Conservation (phyloP, 2,113 vertebrate species). For the Channa argus region DNA sequence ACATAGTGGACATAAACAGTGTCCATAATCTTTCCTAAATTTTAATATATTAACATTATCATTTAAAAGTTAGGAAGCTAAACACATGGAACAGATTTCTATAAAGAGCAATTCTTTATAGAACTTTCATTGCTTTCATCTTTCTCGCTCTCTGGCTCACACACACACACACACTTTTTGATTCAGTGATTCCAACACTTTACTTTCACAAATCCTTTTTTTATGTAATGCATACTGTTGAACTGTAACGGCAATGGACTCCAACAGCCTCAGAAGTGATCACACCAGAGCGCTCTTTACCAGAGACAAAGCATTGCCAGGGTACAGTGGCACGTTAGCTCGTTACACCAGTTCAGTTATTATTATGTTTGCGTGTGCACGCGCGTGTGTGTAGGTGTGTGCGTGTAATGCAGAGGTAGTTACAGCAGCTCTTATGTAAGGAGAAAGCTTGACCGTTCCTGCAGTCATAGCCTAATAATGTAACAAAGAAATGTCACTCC, state of each 20-base stretch:
- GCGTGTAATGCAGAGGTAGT: conserved; percentile 15
- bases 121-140: no score
- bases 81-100: no score
- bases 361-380: not conserved
- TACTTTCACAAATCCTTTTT: not conserved
- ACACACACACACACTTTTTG: no score
- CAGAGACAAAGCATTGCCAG: not conserved
- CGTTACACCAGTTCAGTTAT: no score
- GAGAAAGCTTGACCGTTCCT: not conserved
- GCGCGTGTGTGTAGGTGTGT: not conserved
- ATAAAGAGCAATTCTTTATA: no score
- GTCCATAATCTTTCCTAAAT: no score
- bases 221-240: not conserved
- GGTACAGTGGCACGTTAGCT: not conserved
- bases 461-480: not conserved
- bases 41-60: no score
- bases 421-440: conserved; percentile 12
- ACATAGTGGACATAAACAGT: no score
- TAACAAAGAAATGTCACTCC: conserved; percentile 14
- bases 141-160: no score
- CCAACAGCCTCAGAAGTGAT: not conserved
- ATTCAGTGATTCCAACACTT: not conserved
- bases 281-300: not conserved
- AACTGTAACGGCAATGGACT: not conserved
- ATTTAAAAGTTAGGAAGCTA: no score